phyloP scores from a whole-genome alignment of 2,113 vertebrate species.

The Microcebus murinus region DNA sequence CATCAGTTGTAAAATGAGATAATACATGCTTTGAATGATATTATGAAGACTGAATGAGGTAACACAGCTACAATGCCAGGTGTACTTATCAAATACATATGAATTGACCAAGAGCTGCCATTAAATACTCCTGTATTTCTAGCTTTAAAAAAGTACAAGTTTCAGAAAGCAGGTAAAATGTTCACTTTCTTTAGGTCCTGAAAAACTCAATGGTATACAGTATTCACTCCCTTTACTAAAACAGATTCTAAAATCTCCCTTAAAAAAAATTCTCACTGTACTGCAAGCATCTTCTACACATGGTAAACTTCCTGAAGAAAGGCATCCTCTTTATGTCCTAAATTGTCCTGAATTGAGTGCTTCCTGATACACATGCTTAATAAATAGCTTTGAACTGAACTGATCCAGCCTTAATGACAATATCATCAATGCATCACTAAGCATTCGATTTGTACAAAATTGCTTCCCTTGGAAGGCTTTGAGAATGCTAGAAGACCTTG shows the following conservation, averaged over 20 bases:
- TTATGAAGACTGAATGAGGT: neutral
- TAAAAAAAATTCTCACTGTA: neutral
- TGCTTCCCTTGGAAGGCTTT: neutral
- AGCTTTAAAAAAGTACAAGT: neutral
- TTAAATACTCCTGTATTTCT: neutral
- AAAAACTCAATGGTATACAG: neutral
- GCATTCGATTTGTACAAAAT: neutral
- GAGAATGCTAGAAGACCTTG: neutral
- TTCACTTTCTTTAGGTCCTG: neutral
- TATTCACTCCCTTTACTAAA: neutral
- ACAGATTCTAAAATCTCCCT: neutral
- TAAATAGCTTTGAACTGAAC: neutral
- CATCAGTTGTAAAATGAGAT: neutral
- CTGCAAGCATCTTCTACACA: neutral
- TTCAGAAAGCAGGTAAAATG: conserved; percentile 11
- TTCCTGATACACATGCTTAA: neutral
- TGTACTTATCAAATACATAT: neutral
- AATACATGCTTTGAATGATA: neutral
- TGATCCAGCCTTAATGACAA: neutral
- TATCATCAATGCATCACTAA: neutral
- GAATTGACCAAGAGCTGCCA: neutral
- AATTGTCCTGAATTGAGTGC: neutral
- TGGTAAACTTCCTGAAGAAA: neutral
- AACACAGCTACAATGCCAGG: neutral
- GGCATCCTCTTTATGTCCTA: neutral